Evolutionary conservation across 2,888 invertebrate genomes (phyloP).

Genomic region (Urechis unicinctus): DNA sequence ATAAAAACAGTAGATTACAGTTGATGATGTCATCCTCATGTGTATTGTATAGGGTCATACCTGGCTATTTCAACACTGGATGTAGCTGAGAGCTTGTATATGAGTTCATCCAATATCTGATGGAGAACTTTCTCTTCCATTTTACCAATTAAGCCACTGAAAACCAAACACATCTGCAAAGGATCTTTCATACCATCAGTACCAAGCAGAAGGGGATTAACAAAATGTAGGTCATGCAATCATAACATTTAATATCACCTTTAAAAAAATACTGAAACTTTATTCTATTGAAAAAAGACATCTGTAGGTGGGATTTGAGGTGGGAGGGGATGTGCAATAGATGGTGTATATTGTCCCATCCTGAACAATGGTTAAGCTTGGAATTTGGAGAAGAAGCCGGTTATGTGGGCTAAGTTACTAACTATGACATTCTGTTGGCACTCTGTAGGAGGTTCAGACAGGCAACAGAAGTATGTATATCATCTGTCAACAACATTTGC

Average conservation of each 20-base stretch:
- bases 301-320: too few relatives aligned
- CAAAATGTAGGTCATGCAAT: too few relatives aligned
- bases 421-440: conserved; percentile 17
- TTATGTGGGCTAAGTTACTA: not conserved
- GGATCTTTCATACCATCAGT: not conserved
- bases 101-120: conserved; percentile 44
- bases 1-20: too few relatives aligned
- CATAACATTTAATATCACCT: too few relatives aligned
- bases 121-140: conserved; percentile 29
- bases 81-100: conserved; percentile 44
- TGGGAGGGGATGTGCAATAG: too few relatives aligned
- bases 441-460: conserved; percentile 22
- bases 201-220: not conserved
- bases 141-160: conserved; percentile 32
- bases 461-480: conserved; percentile 28
- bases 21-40: too few relatives aligned
- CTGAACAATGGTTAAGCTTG: too few relatives aligned
- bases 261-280: too few relatives aligned
- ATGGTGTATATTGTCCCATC: too few relatives aligned
- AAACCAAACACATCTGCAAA: conserved; percentile 12
- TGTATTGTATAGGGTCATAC: too few relatives aligned
- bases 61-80: conserved; percentile 32
- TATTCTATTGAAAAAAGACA: too few relatives aligned
- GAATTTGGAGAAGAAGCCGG: too few relatives aligned
- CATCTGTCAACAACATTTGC: conserved; percentile 47